Base-by-base conservation (phyloP, 1,140 invertebrate species). In the Pseudomyrmex sp. region DNA sequence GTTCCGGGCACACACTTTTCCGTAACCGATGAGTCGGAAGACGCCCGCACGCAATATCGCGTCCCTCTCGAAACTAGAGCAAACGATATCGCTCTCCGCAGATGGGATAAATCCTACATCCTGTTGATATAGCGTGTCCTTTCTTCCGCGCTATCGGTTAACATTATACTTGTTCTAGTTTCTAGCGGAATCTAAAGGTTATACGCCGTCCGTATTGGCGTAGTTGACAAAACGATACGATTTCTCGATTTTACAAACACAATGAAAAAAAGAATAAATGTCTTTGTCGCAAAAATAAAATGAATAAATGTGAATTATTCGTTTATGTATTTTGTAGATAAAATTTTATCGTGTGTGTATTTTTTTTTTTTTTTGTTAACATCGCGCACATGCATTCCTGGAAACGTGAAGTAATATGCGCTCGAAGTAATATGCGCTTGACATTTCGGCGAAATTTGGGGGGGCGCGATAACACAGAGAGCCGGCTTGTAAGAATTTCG, bases 101-200 rank as follows among this genome's bases (percentile, higher is more conserved):
- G 54, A 59, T 26, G 69, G 66, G 54, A 70, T 70, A 70, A 79
- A 80, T 80, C 76, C 66, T 61, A 59, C 59, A 61, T 80, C 76
- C 76, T 48, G 66, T 18, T 69, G 74, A 80, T 48, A 80, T 23
- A 79, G 54, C 15, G 18, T 66, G 58, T 48, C 76, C 20, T 79
- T 79, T 79, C 65, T 59, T 79, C 15, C 54, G 66, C 76, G 18
- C 44, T 72, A 59, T 70, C 54, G 76, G 50, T 52, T 70, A 72
- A 72, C 59, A 72, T 72, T 50, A 35, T 35, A 66, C 66, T 61
- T 68, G 76, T 23, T 70, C 46, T n/a, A 59, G 52, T 70, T 59
- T 80, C 20, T 56, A 18, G 18, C 48, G 44, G 35, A 35, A 80
- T 35, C 54, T 8, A 12, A n/a, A 23, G 12, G 20, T 15, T 20